Evolutionary conservation across 1,140 invertebrate genomes (phyloP).

Genomic region (Orchestia grillus): DNA sequence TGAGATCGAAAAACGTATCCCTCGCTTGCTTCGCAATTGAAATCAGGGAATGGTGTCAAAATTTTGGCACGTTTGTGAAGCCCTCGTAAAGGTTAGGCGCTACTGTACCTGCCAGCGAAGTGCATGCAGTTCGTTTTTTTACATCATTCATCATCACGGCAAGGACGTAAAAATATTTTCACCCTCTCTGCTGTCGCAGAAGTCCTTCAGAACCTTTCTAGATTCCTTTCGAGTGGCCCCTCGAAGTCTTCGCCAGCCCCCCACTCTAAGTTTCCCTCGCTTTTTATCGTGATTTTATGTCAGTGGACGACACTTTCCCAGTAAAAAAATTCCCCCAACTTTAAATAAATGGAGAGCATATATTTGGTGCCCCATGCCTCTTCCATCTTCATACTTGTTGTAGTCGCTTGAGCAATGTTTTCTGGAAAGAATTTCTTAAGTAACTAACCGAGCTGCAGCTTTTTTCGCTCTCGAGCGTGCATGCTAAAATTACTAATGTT

Average conservation of each 20-base stretch:
- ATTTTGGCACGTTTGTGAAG: too few species aligned
- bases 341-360: neutral
- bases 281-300: conserved; percentile 10
- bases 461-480: too few species aligned
- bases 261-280: neutral
- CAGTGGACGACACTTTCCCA: neutral
- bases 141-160: too few species aligned
- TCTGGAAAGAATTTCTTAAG: neutral
- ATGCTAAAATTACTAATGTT: too few species aligned
- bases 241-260: neutral
- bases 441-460: too few species aligned
- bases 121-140: too few species aligned
- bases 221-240: conserved; percentile 9
- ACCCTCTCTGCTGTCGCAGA: neutral
- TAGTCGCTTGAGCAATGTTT: neutral
- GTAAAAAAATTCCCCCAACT: neutral
- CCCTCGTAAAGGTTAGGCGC: too few species aligned
- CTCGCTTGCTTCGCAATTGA: too few species aligned
- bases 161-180: too few species aligned
- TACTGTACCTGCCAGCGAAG: too few species aligned
- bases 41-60: too few species aligned
- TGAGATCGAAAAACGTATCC: too few species aligned
- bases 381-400: neutral
- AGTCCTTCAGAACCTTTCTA: neutral
- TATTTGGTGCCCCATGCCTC: neutral